Evolutionary conservation across 2,888 invertebrate genomes (phyloP).

Genomic region (Bombyx huttoni): DNA sequence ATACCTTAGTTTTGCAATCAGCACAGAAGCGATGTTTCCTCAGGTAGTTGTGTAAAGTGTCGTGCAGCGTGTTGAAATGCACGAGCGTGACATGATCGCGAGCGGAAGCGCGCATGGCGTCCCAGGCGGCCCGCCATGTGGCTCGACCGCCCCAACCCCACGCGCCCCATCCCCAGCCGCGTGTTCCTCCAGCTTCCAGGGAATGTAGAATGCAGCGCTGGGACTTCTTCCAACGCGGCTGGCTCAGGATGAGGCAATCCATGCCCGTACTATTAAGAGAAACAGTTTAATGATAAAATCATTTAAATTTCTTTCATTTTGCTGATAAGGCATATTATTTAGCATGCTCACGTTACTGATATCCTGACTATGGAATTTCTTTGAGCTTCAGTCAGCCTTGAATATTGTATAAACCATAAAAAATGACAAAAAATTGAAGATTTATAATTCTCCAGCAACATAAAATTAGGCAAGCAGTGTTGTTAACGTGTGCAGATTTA

Average conservation of each 20-base stretch:
- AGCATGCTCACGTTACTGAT: too few relatives aligned
- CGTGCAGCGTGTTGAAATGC: conserved; percentile 86
- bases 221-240: conserved; percentile 89
- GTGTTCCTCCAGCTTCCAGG: conserved; percentile 86
- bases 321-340: too few relatives aligned
- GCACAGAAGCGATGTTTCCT: conserved; percentile 95
- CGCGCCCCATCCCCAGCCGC: conserved; percentile 83
- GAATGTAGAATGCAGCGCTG: conserved; percentile 92
- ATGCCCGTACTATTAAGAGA: conserved; percentile 73
- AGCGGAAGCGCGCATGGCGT: conserved; percentile 85
- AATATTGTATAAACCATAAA: too few relatives aligned
- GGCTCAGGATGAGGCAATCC: conserved; percentile 83
- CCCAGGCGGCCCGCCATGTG: conserved; percentile 88
- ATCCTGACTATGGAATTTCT: too few relatives aligned
- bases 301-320: too few relatives aligned
- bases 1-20: conserved; percentile 93
- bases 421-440: too few relatives aligned
- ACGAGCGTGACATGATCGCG: conserved; percentile 89
- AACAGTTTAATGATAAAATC: too few relatives aligned
- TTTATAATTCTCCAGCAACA: too few relatives aligned
- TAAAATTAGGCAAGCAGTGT: too few relatives aligned
- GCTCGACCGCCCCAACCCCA: conserved; percentile 75
- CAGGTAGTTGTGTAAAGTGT: conserved; percentile 90
- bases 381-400: too few relatives aligned
- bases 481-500: too few relatives aligned